Evolutionary conservation across 1,140 invertebrate genomes (phyloP), one percentile per base, ranked within the genome.

Genomic region (Neodiprion lecontei): DNA sequence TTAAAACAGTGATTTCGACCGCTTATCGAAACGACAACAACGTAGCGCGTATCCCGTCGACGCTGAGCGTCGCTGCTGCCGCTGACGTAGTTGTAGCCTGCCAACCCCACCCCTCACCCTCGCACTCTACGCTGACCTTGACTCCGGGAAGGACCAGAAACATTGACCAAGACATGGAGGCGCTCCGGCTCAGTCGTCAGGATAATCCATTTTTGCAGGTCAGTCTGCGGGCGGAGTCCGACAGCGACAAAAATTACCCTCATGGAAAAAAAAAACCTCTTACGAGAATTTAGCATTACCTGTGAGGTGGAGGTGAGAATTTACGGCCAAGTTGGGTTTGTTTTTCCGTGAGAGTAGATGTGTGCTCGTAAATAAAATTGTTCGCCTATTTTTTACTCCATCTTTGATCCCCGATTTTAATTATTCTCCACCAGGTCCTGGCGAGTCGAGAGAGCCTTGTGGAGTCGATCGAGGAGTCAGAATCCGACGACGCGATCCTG

Each of bases 181-280:
- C 94, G 21, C 87, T 96, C 40, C 90, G 94, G 76, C 89, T 95
- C 23, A 95, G 94, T 48, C 88, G 94, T 75, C 94, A 95, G 87
- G 95, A 96, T 83, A 95, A 96, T 89, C 95, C 95, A 28, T 95
- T 94, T 85, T 87, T 96, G 75, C 92, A 94, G 90, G 93, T 93
- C 82, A 70, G 74, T 70, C 48, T 40, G 28, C 28, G 28, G 28
- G 71, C 50, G 48, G 48, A 23, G 74, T 74, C 11, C 12, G 47
- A 70, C 21, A 12, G 77, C 12, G 47, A 70, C 7, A 12, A 78
- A 72, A 21, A 49, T 74, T 48, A 21, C 21, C 71, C 5, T 40
- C 28, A 5, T 40, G 28, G 28, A 40, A 40, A 5, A 40, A 28
- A 40, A 40, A 40, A 40, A 40, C 28, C 66, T 75, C 21, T 48